Percentiles rank a stretch among this genome's conserved stretches.
phyloP scores from a whole-genome alignment of 2,888 invertebrate genomes.

The Cataglyphis cursor region DNA sequence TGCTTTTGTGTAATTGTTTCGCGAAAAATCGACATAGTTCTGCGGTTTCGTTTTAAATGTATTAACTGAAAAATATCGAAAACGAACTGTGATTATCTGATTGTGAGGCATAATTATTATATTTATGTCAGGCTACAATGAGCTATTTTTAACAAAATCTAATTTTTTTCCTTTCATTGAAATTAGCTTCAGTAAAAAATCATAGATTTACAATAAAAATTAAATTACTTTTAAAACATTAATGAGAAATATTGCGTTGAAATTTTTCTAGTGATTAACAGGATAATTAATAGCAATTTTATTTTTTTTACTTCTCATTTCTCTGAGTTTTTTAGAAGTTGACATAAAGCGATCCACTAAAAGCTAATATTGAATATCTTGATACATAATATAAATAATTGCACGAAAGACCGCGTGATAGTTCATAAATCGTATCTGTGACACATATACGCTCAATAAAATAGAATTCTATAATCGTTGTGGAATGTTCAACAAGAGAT shows the following conservation, averaged over 20 bases:
- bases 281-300: not conserved
- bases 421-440: not conserved
- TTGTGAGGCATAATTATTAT: no score
- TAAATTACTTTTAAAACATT: conserved; percentile 5
- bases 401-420: not conserved
- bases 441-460: not conserved
- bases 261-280: not conserved
- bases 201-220: not conserved
- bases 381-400: not conserved
- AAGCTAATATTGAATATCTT: not conserved
- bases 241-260: not conserved
- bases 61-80: conserved; percentile 36
- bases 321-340: not conserved
- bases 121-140: not conserved
- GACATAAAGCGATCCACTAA: not conserved
- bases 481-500: conserved; percentile 30
- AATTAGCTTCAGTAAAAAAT: not conserved
- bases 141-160: not conserved
- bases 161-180: not conserved
- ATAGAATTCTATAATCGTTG: not conserved
- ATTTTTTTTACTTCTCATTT: not conserved
- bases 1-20: conserved; percentile 27
- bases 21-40: conserved; percentile 15
- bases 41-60: conserved; percentile 9
- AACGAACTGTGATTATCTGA: not conserved